Evolutionary conservation across 2,888 invertebrate genomes (phyloP), one percentile per base, ranked within the genome.

Genomic region (Protonemura montana): DNA sequence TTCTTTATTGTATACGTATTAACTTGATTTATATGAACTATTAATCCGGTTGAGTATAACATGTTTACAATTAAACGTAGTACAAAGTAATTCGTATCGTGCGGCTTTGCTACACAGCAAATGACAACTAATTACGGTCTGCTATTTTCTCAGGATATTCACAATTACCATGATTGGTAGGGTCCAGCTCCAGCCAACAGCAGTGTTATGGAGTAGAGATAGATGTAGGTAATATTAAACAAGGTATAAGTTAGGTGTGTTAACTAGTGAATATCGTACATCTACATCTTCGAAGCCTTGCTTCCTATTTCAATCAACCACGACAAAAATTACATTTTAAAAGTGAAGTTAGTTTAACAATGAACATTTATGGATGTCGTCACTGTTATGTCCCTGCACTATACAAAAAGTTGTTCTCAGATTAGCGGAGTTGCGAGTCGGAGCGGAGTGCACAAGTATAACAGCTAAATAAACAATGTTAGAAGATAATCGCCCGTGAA

Each of bases 21-120:
- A 27, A 26, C 26, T 25, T 83, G 21, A 83, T 83, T 42, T 59
- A 59, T 59, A 83, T 83, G 29, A 83, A 35, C 82, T 83, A 41
- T 83, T 83, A 83, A 83, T n/a, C 78, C 78, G 78, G 78, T 78
- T 78, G 78, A 78, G 82, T 83, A 59, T 59, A 83, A 83, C 41
- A 83, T 83, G 82, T 83, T 83, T 83, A 83, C 82, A 83, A 83
- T 35, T 35, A 83, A 83, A 83, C 82, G 82, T 83, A n/a, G n/a
- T n/a, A 83, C 82, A 83, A 83, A 83, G 82, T 83, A 83, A 83
- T 83, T 83, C 82, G 82, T 83, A 83, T 83, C 82, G 82, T 83
- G 82, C 82, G 29, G 10, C 42, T 26, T 83, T 10, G 42, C 82
- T 83, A 83, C 35, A 83, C 82, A 83, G 30, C 26, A 35, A 83